Conservation (phyloP, 2,113 vertebrate species). For the Aythya baeri region DNA sequence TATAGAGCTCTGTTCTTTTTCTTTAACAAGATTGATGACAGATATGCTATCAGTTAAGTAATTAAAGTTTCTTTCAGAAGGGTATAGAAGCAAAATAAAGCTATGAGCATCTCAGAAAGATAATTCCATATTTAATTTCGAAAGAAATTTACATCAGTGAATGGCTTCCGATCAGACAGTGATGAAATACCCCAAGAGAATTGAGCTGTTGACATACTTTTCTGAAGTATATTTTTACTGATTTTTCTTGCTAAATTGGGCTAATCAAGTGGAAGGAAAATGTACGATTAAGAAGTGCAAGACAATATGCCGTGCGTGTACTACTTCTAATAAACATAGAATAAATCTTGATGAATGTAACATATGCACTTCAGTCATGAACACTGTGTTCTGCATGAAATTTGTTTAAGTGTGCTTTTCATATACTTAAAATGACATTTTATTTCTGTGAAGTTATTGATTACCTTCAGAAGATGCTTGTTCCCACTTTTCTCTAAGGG, state of each 20-base stretch:
- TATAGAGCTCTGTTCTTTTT: background rate
- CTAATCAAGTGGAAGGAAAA: background rate
- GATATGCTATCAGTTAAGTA: constrained; percentile 36
- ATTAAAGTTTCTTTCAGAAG: constrained; percentile 44
- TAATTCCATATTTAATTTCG: background rate
- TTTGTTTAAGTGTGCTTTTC: background rate
- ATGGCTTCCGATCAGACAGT: background rate
- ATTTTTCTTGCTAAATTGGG: background rate
- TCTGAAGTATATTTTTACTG: background rate
- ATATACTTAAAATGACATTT: too few species aligned
- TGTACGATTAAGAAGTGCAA: background rate
- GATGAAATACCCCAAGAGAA: background rate
- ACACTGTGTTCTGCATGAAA: background rate
- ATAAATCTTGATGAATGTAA: background rate
- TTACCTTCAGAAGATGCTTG: constrained; percentile 6
- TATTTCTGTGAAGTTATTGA: background rate
- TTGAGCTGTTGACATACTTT: background rate
- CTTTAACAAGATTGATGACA: constrained; percentile 28
- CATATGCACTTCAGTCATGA: background rate
- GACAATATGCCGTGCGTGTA: background rate
- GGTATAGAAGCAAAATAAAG: background rate
- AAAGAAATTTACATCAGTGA: background rate
- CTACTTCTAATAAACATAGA: background rate
- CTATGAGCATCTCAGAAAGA: background rate
- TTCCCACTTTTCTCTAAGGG: background rate